Percentiles rank a stretch among this genome's conserved stretches.
Conservation (phyloP, 2,888 invertebrate species). For the Prosopocoilus inquinatus region DNA sequence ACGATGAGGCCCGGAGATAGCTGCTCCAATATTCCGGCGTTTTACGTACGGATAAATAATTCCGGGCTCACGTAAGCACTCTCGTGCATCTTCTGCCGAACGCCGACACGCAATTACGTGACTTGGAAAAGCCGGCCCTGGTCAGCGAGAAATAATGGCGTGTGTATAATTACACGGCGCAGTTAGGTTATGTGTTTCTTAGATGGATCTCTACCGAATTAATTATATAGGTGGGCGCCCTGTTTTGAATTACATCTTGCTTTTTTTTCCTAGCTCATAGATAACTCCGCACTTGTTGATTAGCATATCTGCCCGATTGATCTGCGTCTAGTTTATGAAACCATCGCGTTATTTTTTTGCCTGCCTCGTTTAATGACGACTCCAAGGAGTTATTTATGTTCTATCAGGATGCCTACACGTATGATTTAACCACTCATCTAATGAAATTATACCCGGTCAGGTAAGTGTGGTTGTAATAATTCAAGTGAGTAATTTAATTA, state of each 20-base stretch:
- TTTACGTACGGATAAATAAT: conserved; percentile 5
- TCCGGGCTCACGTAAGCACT: not conserved
- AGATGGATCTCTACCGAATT: conserved; percentile 24
- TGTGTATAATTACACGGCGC: conserved; percentile 27
- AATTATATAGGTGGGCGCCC: conserved; percentile 22
- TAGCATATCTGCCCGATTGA: conserved; percentile 6
- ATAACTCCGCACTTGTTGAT: conserved; percentile 5
- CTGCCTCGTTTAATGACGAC: too few relatives aligned
- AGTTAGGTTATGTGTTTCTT: conserved; percentile 22
- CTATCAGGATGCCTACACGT: too few relatives aligned
- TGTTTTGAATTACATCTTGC: conserved; percentile 7
- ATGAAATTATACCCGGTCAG: too few relatives aligned
- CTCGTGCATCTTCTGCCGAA: not conserved
- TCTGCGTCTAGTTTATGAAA: conserved; percentile 4
- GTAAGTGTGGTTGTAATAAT: too few relatives aligned
- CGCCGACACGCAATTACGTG: conserved; percentile 5
- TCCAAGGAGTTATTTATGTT: too few relatives aligned
- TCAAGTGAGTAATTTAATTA: too few relatives aligned
- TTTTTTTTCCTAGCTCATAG: conserved; percentile 4
- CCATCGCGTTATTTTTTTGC: too few relatives aligned
- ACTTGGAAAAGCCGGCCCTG: conserved; percentile 21
- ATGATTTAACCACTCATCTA: too few relatives aligned
- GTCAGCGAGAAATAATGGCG: conserved; percentile 21
- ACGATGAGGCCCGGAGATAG: conserved; percentile 2
- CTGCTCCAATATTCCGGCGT: conserved; percentile 6